Base-by-base conservation (phyloP, 2,888 invertebrate genomes). In the Cheilosia soror region DNA sequence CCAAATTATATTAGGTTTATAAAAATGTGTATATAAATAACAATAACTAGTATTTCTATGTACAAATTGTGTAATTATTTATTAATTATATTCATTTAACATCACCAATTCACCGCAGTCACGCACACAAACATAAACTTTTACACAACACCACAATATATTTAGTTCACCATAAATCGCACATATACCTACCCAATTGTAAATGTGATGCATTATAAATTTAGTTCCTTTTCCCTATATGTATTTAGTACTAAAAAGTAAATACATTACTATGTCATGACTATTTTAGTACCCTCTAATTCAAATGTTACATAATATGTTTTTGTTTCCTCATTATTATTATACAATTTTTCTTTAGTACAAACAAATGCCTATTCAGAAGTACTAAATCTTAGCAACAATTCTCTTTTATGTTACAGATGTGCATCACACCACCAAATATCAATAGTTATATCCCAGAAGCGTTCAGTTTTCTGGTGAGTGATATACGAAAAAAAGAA, bases 391-490 rank as follows among this genome's bases (percentile, higher is more conserved):
- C 85, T 51, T 68, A 68, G 85, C 55, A 85, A 85, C 81, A 81
- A 81, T 85, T 85, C 85, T 85, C 81, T 85, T 85, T 85, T 85
- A 85, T 85, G 89, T 90, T 90, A 90, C 90, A 90, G 90, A 90
- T 90, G 90, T 90, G 90, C 90, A 90, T 90, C 89, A 89, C 90
- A 81, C 90, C 90, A 89, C 90, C 90, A 87, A 90, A 90, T 90
- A 90, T 90, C 89, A 90, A 90, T 90, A 90, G 89, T 89, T 90
- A 90, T 90, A 90, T 90, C 90, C 90, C 90, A 90, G 90, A 90
- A 90, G 90, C 90, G 87, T 90, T 90, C 90, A 90, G 90, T 90
- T 90, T 90, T 90, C 90, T 90, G 90, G 90, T 90, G 90, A 90
- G 90, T 90, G 88, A 76, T 68, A 85, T 68, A 71, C 57, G 40